Base-by-base conservation (phyloP, 2,113 vertebrate genomes). In the Erpornis zantholeuca region DNA sequence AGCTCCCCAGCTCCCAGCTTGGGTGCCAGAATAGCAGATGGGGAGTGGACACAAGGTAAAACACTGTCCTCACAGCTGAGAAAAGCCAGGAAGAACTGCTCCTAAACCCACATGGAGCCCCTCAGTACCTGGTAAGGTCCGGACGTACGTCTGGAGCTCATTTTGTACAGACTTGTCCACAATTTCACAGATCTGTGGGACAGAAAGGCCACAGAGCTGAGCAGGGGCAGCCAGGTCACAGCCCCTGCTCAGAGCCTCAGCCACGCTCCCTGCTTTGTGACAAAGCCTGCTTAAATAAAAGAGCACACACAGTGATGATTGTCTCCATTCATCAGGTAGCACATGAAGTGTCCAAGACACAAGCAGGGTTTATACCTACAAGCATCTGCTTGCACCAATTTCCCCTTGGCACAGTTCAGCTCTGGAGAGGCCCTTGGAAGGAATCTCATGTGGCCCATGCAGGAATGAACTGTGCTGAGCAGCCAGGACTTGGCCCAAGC, bases 61-160 rank as follows among this genome's bases (percentile, higher is more conserved):
- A 12, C 25, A 1, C 9, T 42, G 40, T n/a, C 24, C 69, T 40
- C 20, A 0, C 1, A 5, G 24, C 15, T 12, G 10, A 42, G 47
- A 33, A 69, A 42, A 1, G 7, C 5, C 2, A 3, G 28, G 23
- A 47, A 54, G 36, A 52, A 49, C 29, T 1, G 1, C 28, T 60
- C 8, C 45, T 7, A 35, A 33, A 23, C 10, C 16, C 24, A 36
- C 2, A 0, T 1, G 50, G 14, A 33, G 44, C 10, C 29, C 18
- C 2, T 7, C 1, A 12, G 60, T 97, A 98, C 98, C 98, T 97
- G 98, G 97, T 71, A 98, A 35, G 11, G 98, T 98, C 70, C 33
- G 97, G n/a, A 97, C 21, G 8, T 97, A 94, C 0, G 65, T 94
- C 68, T 98, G 96, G 28, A 98, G 88, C 3, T 97, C 57, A 0